Percentiles rank a stretch among this genome's conserved stretches.
Conservation (phyloP, 2,113 vertebrate genomes). For the Loxodonta africana region DNA sequence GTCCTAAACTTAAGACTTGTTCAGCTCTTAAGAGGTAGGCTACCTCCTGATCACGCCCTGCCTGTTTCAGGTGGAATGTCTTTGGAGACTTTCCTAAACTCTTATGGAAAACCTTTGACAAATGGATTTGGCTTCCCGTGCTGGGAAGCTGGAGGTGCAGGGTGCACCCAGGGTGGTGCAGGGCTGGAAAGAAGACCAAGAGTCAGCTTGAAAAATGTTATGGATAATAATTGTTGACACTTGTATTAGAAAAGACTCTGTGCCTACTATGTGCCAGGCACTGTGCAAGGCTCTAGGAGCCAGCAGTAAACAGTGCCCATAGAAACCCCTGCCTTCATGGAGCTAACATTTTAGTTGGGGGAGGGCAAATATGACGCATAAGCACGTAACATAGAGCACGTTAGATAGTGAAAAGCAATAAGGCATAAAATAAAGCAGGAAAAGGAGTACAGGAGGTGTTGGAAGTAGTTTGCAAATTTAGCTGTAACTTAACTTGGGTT, state of each 20-base stretch:
- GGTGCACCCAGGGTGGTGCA: not conserved
- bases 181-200: not conserved
- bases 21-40: not conserved
- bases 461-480: not conserved
- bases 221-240: fast-evolving
- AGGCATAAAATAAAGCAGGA: not conserved
- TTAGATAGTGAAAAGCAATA: not conserved
- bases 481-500: not conserved
- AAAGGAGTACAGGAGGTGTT: not conserved
- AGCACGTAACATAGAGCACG: not conserved
- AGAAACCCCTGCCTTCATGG: not conserved
- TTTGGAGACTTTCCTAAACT: not conserved
- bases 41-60: not conserved
- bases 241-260: fast-evolving
- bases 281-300: not conserved
- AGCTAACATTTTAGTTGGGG: not conserved
- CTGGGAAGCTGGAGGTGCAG: not conserved
- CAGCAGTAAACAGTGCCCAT: not conserved
- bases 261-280: not conserved
- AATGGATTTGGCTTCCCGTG: not conserved
- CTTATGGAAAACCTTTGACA: not conserved
- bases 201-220: not conserved
- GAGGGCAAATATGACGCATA: not conserved
- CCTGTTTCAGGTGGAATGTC: not conserved
- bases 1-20: not conserved